Evolutionary conservation across 2,797 vertebrate species (phyloP).

Genomic region (Macropodus opercularis): DNA sequence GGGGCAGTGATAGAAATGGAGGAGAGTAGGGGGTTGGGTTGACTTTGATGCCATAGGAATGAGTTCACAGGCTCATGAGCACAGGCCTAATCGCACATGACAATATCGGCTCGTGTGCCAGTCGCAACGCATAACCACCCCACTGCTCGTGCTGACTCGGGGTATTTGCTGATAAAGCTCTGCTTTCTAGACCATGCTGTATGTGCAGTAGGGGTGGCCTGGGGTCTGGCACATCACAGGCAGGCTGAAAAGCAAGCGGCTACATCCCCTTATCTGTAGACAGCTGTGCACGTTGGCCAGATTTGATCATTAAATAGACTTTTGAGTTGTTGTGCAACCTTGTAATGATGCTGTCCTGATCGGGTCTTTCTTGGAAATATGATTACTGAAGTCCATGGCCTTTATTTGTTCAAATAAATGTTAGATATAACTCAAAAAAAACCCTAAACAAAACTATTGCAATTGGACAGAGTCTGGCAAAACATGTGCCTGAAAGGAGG

Average conservation of each 20-base stretch:
- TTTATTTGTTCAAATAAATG: too few species aligned
- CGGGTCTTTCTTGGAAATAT: too few species aligned
- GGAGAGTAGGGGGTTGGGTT: slow-evolving; percentile 48
- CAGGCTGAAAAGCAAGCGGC: slow-evolving; percentile 36
- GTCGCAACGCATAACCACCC: slow-evolving; percentile 74
- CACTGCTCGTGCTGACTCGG: slow-evolving; percentile 76
- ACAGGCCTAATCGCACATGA: slow-evolving; percentile 80
- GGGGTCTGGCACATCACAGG: slow-evolving; percentile 63
- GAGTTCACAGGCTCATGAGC: slow-evolving; percentile 80
- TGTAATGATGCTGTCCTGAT: too few species aligned
- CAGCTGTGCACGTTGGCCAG: slow-evolving; percentile 39
- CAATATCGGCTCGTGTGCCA: slow-evolving; percentile 83
- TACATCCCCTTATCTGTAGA: slow-evolving; percentile 41
- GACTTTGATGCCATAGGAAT: slow-evolving; percentile 78
- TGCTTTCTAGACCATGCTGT: slow-evolving; percentile 77
- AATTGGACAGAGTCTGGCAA: slow-evolving; percentile 42
- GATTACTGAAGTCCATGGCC: too few species aligned
- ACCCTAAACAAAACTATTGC: slow-evolving; percentile 56
- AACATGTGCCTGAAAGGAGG: slow-evolving; percentile 42
- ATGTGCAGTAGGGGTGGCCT: slow-evolving; percentile 74
- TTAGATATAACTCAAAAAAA: too few species aligned
- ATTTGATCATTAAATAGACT: slow-evolving; percentile 62
- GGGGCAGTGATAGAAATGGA: slow-evolving; percentile 57
- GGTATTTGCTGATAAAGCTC: slow-evolving; percentile 79
- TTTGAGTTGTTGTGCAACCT: too few species aligned